Conservation (phyloP, 2,113 vertebrate genomes). For the Arizona elegans region DNA sequence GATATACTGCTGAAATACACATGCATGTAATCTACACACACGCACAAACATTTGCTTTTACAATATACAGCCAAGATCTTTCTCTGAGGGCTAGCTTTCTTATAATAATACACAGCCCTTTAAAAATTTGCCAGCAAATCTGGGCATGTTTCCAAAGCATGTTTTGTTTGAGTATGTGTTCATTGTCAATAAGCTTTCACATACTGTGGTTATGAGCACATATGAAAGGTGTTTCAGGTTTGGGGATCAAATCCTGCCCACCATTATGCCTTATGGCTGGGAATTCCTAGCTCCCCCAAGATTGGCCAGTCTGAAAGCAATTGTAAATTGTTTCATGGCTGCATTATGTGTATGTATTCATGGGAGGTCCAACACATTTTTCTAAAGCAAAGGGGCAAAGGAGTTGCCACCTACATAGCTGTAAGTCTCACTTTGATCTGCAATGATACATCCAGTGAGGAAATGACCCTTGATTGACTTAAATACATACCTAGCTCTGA, state of each 20-base stretch:
- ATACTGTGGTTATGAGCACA: slow-evolving; percentile 28
- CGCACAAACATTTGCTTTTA: slow-evolving; percentile 10
- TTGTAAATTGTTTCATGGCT: not conserved
- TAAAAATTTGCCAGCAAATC: slow-evolving; percentile 6
- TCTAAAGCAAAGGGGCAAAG: not conserved
- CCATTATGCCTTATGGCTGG: rapidly evolving
- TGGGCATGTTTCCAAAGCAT: slow-evolving; percentile 14
- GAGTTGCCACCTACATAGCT: not conserved
- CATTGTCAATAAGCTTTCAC: slow-evolving; percentile 20
- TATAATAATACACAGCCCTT: slow-evolving; percentile 49
- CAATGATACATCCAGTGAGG: not conserved
- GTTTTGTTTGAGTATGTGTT: slow-evolving; percentile 37
- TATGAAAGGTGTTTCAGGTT: slow-evolving; percentile 4
- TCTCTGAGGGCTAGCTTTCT: slow-evolving; percentile 27
- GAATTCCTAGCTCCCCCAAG: not conserved
- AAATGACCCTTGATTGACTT: not conserved
- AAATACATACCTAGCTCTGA: not conserved
- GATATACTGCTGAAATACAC: not conserved
- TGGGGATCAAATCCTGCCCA: slow-evolving; percentile 15
- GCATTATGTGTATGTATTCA: not conserved
- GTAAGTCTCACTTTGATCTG: not conserved
- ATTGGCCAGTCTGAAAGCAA: not conserved
- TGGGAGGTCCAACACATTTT: not conserved
- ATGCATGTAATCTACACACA: not conserved
- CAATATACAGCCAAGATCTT: slow-evolving; percentile 42